These are phyloP conservation scores for Macrosteles quadrilineatus DNA, from an alignment of 1,140 invertebrate genomes.

Conservation along the genomic window DNA sequence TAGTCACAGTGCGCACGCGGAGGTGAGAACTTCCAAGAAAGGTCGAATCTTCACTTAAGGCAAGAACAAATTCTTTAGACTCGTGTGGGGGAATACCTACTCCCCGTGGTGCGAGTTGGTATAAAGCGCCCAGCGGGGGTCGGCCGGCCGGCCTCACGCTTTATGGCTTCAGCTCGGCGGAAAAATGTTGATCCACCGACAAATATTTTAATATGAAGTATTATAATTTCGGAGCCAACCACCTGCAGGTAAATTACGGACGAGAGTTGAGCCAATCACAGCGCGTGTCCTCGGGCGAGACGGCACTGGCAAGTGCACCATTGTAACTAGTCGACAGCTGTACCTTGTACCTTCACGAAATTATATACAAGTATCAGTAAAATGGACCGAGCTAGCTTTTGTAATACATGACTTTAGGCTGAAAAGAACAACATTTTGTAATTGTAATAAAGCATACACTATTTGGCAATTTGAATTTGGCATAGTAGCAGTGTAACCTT, in stretches of 20 bases:
- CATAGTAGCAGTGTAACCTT: too few relatives aligned
- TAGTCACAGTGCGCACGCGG: too few relatives aligned
- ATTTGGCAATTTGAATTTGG: too few relatives aligned
- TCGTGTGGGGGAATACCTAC: neutral
- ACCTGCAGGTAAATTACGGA: neutral
- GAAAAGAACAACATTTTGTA: too few relatives aligned
- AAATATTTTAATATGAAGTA: constrained; percentile 2
- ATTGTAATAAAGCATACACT: too few relatives aligned
- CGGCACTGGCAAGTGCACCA: too few relatives aligned
- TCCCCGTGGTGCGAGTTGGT: neutral
- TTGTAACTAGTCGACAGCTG: too few relatives aligned
- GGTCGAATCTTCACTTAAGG: constrained; percentile 2
- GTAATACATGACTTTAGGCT: too few relatives aligned
- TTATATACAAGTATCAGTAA: too few relatives aligned
- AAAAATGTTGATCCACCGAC: constrained; percentile 16
- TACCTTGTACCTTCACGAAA: too few relatives aligned
- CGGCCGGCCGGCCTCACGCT: neutral
- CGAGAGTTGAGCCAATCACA: neutral
- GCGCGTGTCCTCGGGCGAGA: neutral
- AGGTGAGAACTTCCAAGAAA: neutral
- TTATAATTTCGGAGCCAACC: constrained; percentile 2
- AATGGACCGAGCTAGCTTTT: too few relatives aligned
- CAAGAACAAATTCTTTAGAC: neutral
- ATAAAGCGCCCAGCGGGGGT: neutral
- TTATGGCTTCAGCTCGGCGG: constrained; percentile 3